phyloP scores from a whole-genome alignment of 2,888 invertebrate genomes.

The Himalopsyche japonica region DNA sequence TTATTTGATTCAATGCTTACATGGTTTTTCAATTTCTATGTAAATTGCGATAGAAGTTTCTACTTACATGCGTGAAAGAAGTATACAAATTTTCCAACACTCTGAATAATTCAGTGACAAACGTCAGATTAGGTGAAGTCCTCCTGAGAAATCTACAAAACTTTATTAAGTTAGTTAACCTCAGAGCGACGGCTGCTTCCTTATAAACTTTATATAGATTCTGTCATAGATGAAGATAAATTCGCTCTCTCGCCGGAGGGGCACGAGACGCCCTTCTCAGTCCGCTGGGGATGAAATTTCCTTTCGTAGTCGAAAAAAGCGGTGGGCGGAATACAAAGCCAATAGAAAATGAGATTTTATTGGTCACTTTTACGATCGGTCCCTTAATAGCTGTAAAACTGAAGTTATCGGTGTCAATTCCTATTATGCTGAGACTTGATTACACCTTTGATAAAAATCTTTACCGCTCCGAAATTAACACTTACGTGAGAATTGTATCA shows the following conservation, averaged over 20 bases:
- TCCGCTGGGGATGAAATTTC: neutral
- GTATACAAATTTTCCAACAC: neutral
- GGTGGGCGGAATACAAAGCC: conserved; percentile 47
- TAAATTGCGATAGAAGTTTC: too few relatives aligned
- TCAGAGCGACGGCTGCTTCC: conserved; percentile 18
- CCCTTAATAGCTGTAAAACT: conserved; percentile 54
- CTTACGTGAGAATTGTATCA: too few relatives aligned
- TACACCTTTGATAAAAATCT: neutral
- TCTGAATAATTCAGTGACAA: neutral
- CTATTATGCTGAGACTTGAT: neutral
- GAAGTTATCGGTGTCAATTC: conserved; percentile 19
- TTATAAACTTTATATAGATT: conserved; percentile 14
- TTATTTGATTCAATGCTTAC: too few relatives aligned
- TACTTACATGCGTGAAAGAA: too few relatives aligned
- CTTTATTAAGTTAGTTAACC: conserved; percentile 30
- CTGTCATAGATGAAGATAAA: conserved; percentile 7
- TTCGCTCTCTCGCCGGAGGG: neutral
- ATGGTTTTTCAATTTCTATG: too few relatives aligned
- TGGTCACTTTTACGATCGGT: conserved; percentile 59
- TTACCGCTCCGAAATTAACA: neutral
- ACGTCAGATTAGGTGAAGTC: neutral
- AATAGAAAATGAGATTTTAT: conserved; percentile 62
- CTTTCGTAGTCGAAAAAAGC: neutral
- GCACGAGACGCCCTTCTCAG: neutral
- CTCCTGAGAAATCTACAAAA: conserved; percentile 23